Evolutionary conservation across 64 coral and sea anemone genomes (phyloP), one percentile per base, ranked within the genome.

Genomic region (Porites australiensis): DNA sequence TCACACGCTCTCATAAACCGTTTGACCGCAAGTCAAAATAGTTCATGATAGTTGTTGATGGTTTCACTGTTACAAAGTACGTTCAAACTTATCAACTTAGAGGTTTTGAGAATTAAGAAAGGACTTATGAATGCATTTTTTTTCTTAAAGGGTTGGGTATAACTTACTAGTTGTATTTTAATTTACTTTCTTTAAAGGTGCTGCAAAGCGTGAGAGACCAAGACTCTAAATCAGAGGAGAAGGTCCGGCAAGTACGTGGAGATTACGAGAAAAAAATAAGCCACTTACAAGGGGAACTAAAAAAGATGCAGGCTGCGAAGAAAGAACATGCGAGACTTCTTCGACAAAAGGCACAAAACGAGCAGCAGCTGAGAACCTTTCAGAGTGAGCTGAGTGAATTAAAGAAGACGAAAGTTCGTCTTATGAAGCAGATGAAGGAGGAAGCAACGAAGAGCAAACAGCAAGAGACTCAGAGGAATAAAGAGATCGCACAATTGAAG

Each of bases 341-440:
- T 13, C 93, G 97, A 88, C 89, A 95, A 16, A 98, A 98, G 86
- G 96, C 96, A 8, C 88, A 93, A 86, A 98, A 98, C 21, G 96
- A 98, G 52, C 92, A 94, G 47, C 88, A 92, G 46, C 27, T 98
- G 51, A 77, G 86, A 82, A 79, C 91, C 7, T 87, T 94, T 81
- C 94, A 89, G 60, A 94, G 88, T 55, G 96, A 98, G 45, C 68
- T 98, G 60, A 90, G 72, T 12, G 96, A 98, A 46, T 79, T 98
- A 77, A 98, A 98, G 78, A 98, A 88, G 78, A 93, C 77, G 3
- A 98, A 98, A 92, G 96, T 93, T 76, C 88, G 93, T 58, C 63
- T 98, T 13, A 98, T 98, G 93, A 98, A 98, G n/a, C 96, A 98
- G 71, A 98, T 98, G 96, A 98, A 98, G 70, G 96, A 98, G 10